phyloP scores from a whole-genome alignment of 2,888 invertebrate species.

The Diarsia mendica region DNA sequence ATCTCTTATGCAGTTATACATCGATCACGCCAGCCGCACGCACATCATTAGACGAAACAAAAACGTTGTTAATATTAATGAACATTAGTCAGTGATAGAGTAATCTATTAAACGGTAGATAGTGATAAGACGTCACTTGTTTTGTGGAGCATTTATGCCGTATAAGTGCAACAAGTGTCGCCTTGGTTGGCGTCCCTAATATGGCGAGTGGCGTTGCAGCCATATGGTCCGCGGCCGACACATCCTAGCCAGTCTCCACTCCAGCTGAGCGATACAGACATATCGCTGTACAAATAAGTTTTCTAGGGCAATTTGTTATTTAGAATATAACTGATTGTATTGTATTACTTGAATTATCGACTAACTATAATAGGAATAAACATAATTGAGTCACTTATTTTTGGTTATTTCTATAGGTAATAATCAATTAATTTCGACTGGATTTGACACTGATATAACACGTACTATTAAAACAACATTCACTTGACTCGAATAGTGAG shows the following conservation, averaged over 20 bases:
- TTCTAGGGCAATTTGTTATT: conserved; percentile 69
- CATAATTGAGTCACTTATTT: conserved; percentile 14
- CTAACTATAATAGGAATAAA: neutral
- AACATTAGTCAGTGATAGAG: conserved; percentile 69
- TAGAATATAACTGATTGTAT: conserved; percentile 29
- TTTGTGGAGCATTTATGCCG: conserved; percentile 88
- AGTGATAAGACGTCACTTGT: conserved; percentile 80
- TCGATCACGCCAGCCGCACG: conserved; percentile 64
- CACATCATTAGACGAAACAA: conserved; percentile 64
- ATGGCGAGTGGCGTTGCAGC: conserved; percentile 84
- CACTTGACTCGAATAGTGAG: conserved; percentile 18
- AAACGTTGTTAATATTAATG: conserved; percentile 68
- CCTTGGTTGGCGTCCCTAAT: conserved; percentile 88
- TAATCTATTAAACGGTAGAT: conserved; percentile 72
- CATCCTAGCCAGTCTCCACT: conserved; percentile 82
- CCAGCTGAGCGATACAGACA: conserved; percentile 73
- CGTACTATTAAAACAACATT: conserved; percentile 31
- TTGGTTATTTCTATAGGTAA: neutral
- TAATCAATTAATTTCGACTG: conserved; percentile 20
- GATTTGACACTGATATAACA: conserved; percentile 15
- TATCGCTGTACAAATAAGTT: conserved; percentile 72
- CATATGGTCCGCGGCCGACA: conserved; percentile 87
- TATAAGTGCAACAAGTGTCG: conserved; percentile 90
- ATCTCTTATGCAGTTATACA: conserved; percentile 80
- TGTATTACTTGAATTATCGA: conserved; percentile 1